Evolutionary conservation across 2,888 invertebrate genomes (phyloP).

Genomic region (Rambutsinella grinnellia): DNA sequence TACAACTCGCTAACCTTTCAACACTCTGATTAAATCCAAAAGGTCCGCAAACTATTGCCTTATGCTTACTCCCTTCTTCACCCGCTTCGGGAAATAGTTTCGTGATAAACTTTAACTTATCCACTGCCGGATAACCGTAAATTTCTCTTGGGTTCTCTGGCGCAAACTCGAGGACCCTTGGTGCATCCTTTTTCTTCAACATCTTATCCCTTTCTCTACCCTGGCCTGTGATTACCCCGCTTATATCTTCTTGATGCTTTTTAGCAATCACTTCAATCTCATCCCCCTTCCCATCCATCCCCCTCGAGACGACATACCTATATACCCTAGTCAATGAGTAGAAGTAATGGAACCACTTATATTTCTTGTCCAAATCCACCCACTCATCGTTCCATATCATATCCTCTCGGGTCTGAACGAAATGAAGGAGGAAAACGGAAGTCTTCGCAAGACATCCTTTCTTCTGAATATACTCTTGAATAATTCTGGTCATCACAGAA

Average conservation of each 20-base stretch:
- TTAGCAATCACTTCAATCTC: background rate
- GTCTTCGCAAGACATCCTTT: background rate
- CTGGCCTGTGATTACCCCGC: background rate
- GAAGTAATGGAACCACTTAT: slow-evolving; percentile 17
- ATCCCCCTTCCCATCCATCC: background rate
- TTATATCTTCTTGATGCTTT: background rate
- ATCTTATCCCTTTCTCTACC: background rate
- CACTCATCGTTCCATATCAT: slow-evolving; percentile 18
- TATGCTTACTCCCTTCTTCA: background rate
- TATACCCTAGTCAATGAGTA: slow-evolving; percentile 16
- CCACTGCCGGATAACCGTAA: slow-evolving; percentile 26
- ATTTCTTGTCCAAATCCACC: slow-evolving; percentile 7
- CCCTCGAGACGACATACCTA: background rate
- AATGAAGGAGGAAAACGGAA: slow-evolving; percentile 4
- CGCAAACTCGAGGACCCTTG: slow-evolving; percentile 7
- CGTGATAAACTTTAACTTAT: slow-evolving; percentile 4
- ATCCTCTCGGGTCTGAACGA: slow-evolving; percentile 14
- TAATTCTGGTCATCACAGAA: slow-evolving; percentile 30
- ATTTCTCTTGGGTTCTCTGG: slow-evolving; percentile 17
- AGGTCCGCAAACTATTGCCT: slow-evolving; percentile 28
- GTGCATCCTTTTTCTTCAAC: slow-evolving; percentile 10
- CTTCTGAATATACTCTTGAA: slow-evolving; percentile 16
- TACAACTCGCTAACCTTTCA: slow-evolving; percentile 5
- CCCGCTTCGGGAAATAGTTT: background rate
- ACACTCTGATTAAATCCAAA: slow-evolving; percentile 25